These are phyloP conservation scores for Spatulosminthurus flaviceps DNA, from an alignment of 2,888 invertebrate genomes.

Conservation along the genomic window DNA sequence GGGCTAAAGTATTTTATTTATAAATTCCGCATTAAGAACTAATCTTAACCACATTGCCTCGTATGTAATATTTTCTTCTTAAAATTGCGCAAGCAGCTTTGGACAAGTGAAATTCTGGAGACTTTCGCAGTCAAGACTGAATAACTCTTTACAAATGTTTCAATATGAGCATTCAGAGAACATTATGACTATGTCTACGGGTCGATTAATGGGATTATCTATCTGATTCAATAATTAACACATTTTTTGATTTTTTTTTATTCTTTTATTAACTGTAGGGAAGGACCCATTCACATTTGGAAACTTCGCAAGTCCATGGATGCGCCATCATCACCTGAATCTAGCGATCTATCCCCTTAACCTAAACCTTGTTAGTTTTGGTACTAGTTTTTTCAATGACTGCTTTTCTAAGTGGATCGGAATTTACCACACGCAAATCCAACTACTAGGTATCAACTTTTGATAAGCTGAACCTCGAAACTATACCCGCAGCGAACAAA, in stretches of 20 bases:
- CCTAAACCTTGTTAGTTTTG: neutral
- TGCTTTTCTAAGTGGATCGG: neutral
- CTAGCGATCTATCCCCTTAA: constrained; percentile 37
- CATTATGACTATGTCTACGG: constrained; percentile 56
- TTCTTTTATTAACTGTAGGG: constrained; percentile 28
- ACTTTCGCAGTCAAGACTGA: constrained; percentile 42
- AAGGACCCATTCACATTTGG: constrained; percentile 39
- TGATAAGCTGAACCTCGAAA: too few species aligned
- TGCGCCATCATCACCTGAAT: constrained; percentile 28
- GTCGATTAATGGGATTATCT: constrained; percentile 36
- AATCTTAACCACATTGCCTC: neutral
- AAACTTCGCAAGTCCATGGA: constrained; percentile 23
- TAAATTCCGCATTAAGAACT: too few species aligned
- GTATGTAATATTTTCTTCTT: neutral
- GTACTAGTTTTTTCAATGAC: neutral
- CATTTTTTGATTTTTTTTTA: neutral
- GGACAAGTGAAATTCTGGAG: constrained; percentile 51
- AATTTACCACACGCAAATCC: too few species aligned
- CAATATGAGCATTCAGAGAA: constrained; percentile 37
- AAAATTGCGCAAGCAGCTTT: constrained; percentile 47
- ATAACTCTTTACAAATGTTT: constrained; percentile 40
- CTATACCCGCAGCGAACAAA: too few species aligned
- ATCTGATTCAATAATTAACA: constrained; percentile 25
- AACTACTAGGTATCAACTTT: too few species aligned
- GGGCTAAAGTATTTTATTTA: too few species aligned